phyloP scores from a whole-genome alignment of 2,888 invertebrate species.

The Hydrotaea diabolus region DNA sequence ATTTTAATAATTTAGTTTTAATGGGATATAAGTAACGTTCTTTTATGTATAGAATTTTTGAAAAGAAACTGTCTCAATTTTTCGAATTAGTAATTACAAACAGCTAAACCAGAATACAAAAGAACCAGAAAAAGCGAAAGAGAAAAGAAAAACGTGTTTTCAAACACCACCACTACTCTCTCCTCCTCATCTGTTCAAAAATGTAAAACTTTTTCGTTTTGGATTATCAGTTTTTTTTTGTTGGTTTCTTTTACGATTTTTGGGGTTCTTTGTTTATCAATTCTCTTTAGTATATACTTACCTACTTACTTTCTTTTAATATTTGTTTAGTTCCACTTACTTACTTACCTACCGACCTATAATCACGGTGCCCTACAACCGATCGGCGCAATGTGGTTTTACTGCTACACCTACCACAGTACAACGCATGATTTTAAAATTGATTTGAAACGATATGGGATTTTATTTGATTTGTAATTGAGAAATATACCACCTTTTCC shows the following conservation, averaged over 20 bases:
- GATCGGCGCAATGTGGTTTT: neutral
- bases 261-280: conserved; percentile 21
- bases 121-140: too few species aligned
- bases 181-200: neutral
- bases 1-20: too few species aligned
- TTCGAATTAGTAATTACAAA: too few species aligned
- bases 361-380: conserved; percentile 3
- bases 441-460: too few species aligned
- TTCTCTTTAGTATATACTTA: neutral
- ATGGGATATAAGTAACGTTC: too few species aligned
- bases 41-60: too few species aligned
- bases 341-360: neutral
- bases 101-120: too few species aligned
- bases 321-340: conserved; percentile 5
- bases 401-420: too few species aligned
- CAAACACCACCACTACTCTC: conserved; percentile 13
- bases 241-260: neutral
- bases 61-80: too few species aligned
- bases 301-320: conserved; percentile 16
- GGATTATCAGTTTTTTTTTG: conserved; percentile 3
- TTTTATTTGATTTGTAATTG: too few species aligned
- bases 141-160: conserved; percentile 8
- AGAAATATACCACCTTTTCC: too few species aligned
- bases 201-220: neutral
- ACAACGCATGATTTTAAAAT: too few species aligned